Evolutionary conservation across 2,797 vertebrate genomes (phyloP).

Genomic region (Phyllotis vaccarum): DNA sequence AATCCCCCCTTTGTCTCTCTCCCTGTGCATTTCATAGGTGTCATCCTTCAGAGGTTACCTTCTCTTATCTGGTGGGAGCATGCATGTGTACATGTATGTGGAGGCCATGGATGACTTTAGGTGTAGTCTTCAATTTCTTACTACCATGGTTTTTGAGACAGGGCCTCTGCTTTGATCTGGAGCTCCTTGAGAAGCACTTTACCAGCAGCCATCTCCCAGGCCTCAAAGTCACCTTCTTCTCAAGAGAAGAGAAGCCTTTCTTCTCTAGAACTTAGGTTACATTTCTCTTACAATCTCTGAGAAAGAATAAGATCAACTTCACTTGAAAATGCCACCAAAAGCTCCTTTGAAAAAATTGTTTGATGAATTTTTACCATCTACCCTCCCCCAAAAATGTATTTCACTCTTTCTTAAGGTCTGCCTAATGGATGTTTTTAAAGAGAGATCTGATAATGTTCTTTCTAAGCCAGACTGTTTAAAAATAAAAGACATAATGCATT

Average conservation of each 20-base stretch:
- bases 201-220: no score
- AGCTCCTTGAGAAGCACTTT: not conserved
- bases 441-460: not conserved
- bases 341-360: not conserved
- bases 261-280: not conserved
- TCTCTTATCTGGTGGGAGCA: not conserved
- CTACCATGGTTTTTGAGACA: not conserved
- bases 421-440: constrained; percentile 18
- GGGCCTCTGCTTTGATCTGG: not conserved
- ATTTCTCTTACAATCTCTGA: constrained; percentile 17
- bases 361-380: not conserved
- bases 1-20: not conserved
- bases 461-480: not conserved
- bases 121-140: not conserved
- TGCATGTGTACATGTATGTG: not conserved
- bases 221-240: not conserved
- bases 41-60: not conserved
- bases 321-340: not conserved
- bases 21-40: not conserved
- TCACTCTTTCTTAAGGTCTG: not conserved
- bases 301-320: constrained; percentile 27
- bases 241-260: not conserved
- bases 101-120: not conserved
- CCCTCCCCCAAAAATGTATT: not conserved
- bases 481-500: not conserved